Conservation (phyloP, 2,888 invertebrate species). For the Palloptera scutellata region DNA sequence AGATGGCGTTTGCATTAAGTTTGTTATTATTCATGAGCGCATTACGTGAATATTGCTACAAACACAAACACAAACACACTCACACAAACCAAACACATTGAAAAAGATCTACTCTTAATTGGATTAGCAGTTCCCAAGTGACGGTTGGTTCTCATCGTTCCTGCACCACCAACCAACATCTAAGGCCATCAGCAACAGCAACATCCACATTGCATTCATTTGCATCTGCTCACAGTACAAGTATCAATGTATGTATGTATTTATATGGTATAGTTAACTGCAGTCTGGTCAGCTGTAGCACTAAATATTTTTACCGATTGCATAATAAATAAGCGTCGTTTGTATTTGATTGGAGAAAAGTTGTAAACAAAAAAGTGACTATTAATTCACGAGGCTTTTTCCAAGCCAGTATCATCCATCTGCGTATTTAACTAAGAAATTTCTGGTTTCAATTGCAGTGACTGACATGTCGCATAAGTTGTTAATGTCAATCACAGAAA, state of each 20-base stretch:
- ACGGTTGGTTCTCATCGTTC: background rate
- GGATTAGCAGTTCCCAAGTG: conserved; percentile 25
- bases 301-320: too few species aligned
- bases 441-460: background rate
- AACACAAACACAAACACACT: too few species aligned
- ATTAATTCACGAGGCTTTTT: conserved; percentile 12
- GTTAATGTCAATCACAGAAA: conserved; percentile 30
- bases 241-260: background rate
- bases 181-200: background rate
- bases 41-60: background rate
- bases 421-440: background rate
- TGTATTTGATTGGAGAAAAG: too few species aligned
- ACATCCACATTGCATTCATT: conserved; percentile 10
- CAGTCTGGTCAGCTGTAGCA: background rate
- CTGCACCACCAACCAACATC: background rate
- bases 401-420: background rate
- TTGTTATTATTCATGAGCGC: conserved; percentile 7
- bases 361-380: background rate
- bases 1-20: background rate
- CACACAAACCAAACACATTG: background rate
- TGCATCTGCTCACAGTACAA: conserved; percentile 5
- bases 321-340: too few species aligned
- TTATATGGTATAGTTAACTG: background rate
- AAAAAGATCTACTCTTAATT: conserved; percentile 21
- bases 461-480: conserved; percentile 20